phyloP scores from a whole-genome alignment of 2,113 vertebrate species.

The Hepsetus odoe region DNA sequence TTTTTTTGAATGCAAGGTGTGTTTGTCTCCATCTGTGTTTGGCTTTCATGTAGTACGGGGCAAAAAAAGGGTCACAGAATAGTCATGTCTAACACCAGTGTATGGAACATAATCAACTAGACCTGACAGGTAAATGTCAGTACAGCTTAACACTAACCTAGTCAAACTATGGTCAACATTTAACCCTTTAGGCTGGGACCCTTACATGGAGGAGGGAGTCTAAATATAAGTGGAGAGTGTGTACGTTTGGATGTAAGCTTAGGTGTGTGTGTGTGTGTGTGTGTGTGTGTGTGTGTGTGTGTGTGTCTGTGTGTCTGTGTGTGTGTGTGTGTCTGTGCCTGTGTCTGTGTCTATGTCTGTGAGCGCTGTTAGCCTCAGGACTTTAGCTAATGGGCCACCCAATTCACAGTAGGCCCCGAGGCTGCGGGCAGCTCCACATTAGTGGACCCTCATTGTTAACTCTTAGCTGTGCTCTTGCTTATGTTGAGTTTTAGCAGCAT shows the following conservation, averaged over 20 bases:
- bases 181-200: not conserved
- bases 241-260: not conserved
- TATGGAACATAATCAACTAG: constrained; percentile 35
- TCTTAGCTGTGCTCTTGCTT: constrained; percentile 61
- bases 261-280: constrained; percentile 14
- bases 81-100: constrained; percentile 48
- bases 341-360: not conserved
- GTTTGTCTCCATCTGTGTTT: constrained; percentile 57
- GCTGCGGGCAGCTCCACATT: constrained; percentile 69
- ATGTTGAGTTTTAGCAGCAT: constrained; percentile 40
- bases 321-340: constrained; percentile 18
- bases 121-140: not conserved
- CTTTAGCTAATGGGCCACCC: constrained; percentile 77
- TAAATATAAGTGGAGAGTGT: constrained; percentile 36
- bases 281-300: constrained; percentile 13
- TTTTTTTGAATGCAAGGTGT: constrained; percentile 43
- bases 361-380: constrained; percentile 65
- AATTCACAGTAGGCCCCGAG: constrained; percentile 69
- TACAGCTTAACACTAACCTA: constrained; percentile 20
- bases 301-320: constrained; percentile 26
- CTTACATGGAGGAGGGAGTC: constrained; percentile 6
- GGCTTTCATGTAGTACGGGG: constrained; percentile 53
- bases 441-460: constrained; percentile 72
- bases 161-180: constrained; percentile 37
- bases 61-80: constrained; percentile 38